phyloP scores from a whole-genome alignment of 2,797 vertebrate species.

The Sebastes diploproa region DNA sequence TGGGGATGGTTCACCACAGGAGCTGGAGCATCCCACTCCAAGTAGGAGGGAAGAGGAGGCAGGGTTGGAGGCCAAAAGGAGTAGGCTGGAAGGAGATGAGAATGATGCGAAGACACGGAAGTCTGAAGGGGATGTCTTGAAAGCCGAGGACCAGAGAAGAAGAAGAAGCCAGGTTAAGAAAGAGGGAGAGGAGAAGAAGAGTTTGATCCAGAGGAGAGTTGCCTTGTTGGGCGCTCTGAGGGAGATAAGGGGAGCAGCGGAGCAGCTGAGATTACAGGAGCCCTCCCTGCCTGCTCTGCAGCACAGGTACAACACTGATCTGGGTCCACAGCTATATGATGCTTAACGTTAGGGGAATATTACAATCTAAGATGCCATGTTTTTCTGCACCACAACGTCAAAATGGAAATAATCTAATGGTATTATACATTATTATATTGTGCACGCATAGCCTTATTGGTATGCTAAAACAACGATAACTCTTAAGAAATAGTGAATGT shows the following conservation, averaged over 20 bases:
- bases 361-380: not conserved
- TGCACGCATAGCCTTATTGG: not conserved
- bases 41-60: conserved; percentile 6
- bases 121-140: not conserved
- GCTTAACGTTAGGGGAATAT: not conserved
- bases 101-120: conserved; percentile 10
- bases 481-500: not conserved
- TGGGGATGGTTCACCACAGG: not conserved
- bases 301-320: conserved; percentile 82
- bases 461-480: not conserved
- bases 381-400: not conserved
- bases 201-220: conserved; percentile 67
- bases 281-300: conserved; percentile 88
- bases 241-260: conserved; percentile 79
- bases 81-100: not conserved
- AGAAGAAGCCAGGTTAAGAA: conserved; percentile 27
- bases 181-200: conserved; percentile 50
- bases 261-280: conserved; percentile 85
- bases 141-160: conserved; percentile 11
- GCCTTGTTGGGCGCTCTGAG: conserved; percentile 80
- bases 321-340: not conserved
- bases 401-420: not conserved
- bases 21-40: not conserved
- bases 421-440: not conserved
- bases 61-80: conserved; percentile 7